These are phyloP conservation scores for Bovichtus diacanthus DNA, from an alignment of 2,797 vertebrate species.

Conservation along the genomic window DNA sequence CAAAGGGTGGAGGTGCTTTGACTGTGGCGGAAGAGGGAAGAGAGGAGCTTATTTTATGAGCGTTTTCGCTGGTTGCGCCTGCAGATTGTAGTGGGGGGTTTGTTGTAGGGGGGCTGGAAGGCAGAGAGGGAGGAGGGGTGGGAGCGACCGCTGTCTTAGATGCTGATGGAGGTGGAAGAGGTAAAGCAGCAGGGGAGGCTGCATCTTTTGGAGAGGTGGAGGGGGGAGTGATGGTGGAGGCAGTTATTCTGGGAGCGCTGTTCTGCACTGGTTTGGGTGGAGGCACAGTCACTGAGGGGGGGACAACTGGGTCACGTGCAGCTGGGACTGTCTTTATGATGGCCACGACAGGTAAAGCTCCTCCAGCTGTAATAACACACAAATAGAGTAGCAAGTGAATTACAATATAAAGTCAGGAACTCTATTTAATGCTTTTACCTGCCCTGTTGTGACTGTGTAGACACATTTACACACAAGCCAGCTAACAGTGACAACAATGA, in stretches of 20 bases:
- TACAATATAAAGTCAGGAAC: not conserved
- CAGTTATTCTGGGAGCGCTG: constrained; percentile 12
- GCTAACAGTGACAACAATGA: no score
- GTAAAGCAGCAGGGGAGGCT: constrained; percentile 19
- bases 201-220: constrained; percentile 14
- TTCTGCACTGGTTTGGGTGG: constrained; percentile 42
- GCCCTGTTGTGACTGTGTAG: not conserved
- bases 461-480: no score
- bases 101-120: constrained; percentile 1
- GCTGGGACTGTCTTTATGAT: constrained; percentile 57
- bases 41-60: constrained; percentile 7
- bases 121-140: constrained; percentile 15
- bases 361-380: constrained; percentile 59
- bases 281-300: constrained; percentile 25
- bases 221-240: constrained; percentile 25
- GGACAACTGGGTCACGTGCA: constrained; percentile 13
- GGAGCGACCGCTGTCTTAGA: not conserved
- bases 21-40: constrained; percentile 48
- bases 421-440: not conserved
- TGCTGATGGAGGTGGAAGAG: constrained; percentile 37
- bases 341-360: constrained; percentile 43
- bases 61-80: not conserved
- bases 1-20: constrained; percentile 72
- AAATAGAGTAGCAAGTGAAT: not conserved
- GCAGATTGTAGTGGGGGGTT: not conserved